phyloP scores from a whole-genome alignment of 2,797 vertebrate species.

The Gallinago stenura region DNA sequence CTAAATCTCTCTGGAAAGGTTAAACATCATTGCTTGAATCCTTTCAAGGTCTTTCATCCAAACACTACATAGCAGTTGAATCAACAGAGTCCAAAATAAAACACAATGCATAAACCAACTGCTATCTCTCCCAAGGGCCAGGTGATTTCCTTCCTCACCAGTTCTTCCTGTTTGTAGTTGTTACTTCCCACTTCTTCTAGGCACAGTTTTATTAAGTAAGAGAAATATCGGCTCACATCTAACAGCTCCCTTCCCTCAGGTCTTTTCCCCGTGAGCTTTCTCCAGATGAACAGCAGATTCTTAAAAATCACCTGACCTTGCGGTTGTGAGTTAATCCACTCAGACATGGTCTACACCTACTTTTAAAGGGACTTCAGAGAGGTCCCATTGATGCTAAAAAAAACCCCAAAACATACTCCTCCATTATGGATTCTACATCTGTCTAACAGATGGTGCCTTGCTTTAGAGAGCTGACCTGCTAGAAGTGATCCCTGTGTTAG shows the following conservation, averaged over 20 bases:
- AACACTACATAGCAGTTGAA: background rate
- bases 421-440: background rate
- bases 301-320: background rate
- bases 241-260: background rate
- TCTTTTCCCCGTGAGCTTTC: background rate
- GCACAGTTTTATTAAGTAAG: background rate
- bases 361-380: background rate
- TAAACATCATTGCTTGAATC: background rate
- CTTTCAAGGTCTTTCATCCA: background rate
- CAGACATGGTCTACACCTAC: background rate
- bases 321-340: background rate
- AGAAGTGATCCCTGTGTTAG: background rate
- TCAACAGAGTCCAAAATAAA: slow-evolving; percentile 7
- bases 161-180: slow-evolving; percentile 6
- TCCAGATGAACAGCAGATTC: background rate
- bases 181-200: background rate
- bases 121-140: background rate
- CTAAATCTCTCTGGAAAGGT: background rate
- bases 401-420: background rate
- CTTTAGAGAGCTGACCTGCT: background rate
- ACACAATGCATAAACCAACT: background rate
- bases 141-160: slow-evolving; percentile 14
- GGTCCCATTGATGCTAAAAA: background rate
- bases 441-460: background rate
- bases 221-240: background rate